Conservation (phyloP, 2,113 vertebrate species). For the Pterophyllum scalare region DNA sequence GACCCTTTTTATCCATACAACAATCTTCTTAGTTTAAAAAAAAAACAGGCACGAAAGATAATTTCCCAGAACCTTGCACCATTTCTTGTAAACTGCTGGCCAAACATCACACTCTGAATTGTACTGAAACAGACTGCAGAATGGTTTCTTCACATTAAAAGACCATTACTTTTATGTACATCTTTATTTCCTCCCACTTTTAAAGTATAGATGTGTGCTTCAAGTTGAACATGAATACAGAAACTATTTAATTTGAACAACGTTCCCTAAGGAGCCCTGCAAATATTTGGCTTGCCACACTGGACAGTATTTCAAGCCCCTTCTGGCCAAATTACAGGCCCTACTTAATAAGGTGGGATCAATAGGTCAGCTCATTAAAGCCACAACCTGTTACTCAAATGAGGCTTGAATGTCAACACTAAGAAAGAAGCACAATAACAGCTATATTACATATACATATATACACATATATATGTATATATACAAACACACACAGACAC, state of each 20-base stretch:
- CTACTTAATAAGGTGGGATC: conserved; percentile 28
- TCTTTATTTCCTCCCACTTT: not conserved
- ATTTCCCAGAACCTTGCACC: too few relatives aligned
- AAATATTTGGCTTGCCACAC: not conserved
- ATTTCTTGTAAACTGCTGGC: not conserved
- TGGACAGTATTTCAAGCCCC: not conserved
- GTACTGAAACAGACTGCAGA: not conserved
- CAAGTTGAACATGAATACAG: not conserved
- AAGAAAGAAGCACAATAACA: not conserved
- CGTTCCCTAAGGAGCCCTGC: not conserved
- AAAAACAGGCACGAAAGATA: not conserved
- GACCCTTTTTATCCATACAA: not conserved
- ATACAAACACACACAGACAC: not conserved
- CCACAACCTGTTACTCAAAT: not conserved
- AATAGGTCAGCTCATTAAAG: conserved; percentile 48
- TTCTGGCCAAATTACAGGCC: conserved; percentile 27
- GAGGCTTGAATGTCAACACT: conserved; percentile 25
- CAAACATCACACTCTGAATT: not conserved
- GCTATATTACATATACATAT: not conserved
- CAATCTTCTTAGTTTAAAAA: not conserved
- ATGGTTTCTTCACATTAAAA: not conserved
- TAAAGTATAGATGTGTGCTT: not conserved
- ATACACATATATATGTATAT: not conserved
- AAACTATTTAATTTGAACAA: not conserved
- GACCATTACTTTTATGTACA: not conserved